Evolutionary conservation across 2,113 vertebrate genomes (phyloP).

Genomic region (Nannospalax galili): DNA sequence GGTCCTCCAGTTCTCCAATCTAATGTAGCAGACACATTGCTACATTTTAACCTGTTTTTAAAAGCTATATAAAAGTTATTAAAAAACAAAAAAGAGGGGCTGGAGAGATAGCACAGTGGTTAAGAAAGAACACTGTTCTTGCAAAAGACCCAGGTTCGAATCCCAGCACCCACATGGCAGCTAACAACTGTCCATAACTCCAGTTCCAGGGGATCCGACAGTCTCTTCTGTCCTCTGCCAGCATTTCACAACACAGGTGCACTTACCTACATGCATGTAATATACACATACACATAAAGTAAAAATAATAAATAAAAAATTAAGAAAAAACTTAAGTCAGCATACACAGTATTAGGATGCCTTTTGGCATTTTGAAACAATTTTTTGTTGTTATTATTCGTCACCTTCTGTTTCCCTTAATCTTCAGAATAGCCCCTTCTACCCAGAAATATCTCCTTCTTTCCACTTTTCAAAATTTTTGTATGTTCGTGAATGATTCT

Average conservation of each 20-base stretch:
- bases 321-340: too few species aligned
- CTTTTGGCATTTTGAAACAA: background rate
- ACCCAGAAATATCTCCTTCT: background rate
- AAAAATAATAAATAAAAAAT: too few species aligned
- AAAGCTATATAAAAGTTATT: constrained; percentile 77
- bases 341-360: background rate
- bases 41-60: constrained; percentile 80
- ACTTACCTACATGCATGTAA: too few species aligned
- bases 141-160: too few species aligned
- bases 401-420: background rate
- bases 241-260: too few species aligned
- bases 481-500: background rate
- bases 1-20: constrained; percentile 74
- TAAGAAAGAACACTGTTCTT: too few species aligned
- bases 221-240: too few species aligned
- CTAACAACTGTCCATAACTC: too few species aligned
- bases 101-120: too few species aligned
- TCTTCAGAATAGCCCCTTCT: background rate
- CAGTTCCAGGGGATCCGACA: too few species aligned
- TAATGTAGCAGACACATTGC: constrained; percentile 79
- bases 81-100: constrained; percentile 65
- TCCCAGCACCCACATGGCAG: too few species aligned
- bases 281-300: too few species aligned
- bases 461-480: background rate
- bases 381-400: background rate